phyloP scores from a whole-genome alignment of 2,888 invertebrate species.

The Apoda limacodes region DNA sequence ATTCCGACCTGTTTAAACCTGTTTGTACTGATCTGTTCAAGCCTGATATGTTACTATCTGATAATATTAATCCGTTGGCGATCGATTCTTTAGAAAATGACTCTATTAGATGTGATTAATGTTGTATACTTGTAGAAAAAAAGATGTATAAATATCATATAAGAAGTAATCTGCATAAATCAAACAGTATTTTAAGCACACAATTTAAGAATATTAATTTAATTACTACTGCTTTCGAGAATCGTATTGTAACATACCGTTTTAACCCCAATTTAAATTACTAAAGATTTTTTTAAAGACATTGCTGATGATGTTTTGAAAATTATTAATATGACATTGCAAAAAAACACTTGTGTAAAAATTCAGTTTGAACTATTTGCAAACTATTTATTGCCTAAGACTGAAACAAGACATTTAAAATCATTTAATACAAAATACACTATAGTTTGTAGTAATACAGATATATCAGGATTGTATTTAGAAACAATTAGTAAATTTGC shows the following conservation, averaged over 20 bases:
- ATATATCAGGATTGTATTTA: too few species aligned
- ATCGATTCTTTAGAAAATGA: too few species aligned
- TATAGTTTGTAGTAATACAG: too few species aligned
- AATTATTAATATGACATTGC: conserved; percentile 7
- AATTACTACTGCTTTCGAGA: conserved; percentile 15
- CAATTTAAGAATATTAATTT: conserved; percentile 14
- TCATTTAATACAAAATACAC: conserved; percentile 12
- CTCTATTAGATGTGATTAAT: too few species aligned
- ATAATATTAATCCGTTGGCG: too few species aligned
- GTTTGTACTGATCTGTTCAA: too few species aligned
- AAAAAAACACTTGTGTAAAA: conserved; percentile 9
- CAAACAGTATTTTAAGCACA: too few species aligned
- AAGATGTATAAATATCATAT: too few species aligned
- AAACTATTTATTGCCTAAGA: conserved; percentile 2
- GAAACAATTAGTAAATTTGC: conserved; percentile 1
- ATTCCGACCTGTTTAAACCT: too few species aligned
- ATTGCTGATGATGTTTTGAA: conserved; percentile 7
- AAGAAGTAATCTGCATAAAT: too few species aligned
- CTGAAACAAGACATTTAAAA: conserved; percentile 9
- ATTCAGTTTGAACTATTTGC: conserved; percentile 13
- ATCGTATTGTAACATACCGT: conserved; percentile 15
- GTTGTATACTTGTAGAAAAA: too few species aligned
- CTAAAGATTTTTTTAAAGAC: conserved; percentile 10
- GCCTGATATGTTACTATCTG: too few species aligned
- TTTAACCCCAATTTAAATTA: conserved; percentile 12